phyloP scores from a whole-genome alignment of 1,140 invertebrate genomes.

The Popillia japonica region DNA sequence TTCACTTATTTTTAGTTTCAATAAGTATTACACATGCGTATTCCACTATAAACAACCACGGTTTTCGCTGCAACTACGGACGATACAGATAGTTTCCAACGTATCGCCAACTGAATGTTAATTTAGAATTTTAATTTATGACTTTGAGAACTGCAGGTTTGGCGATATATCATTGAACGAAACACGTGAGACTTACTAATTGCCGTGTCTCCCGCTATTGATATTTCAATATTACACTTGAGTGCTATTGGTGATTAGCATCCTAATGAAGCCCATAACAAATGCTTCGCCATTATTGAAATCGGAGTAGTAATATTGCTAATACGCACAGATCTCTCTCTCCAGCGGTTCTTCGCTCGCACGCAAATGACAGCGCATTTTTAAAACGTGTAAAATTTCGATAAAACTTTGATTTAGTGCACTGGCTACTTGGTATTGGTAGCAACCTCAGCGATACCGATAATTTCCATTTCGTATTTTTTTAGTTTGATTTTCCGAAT shows the following conservation, averaged over 20 bases:
- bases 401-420: slow-evolving; percentile 3
- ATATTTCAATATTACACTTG: slow-evolving; percentile 42
- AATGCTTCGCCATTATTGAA: slow-evolving; percentile 38
- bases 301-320: not conserved
- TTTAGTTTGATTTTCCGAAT: not conserved
- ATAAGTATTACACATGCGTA: too few species aligned
- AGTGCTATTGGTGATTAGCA: slow-evolving; percentile 39
- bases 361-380: slow-evolving; percentile 2
- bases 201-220: slow-evolving; percentile 37
- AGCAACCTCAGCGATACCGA: too few species aligned
- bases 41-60: too few species aligned
- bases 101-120: slow-evolving; percentile 3
- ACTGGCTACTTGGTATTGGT: not conserved
- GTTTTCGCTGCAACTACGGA: too few species aligned
- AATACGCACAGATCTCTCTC: too few species aligned
- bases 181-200: slow-evolving; percentile 38
- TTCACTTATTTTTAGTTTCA: too few species aligned
- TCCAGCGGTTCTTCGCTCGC: not conserved
- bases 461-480: not conserved
- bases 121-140: slow-evolving; percentile 39
- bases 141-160: not conserved
- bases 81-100: too few species aligned
- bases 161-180: not conserved
- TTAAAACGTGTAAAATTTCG: slow-evolving; percentile 11
- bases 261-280: slow-evolving; percentile 40